Evolutionary conservation across 2,113 vertebrate species (phyloP).

Genomic region (Rattus rattus): DNA sequence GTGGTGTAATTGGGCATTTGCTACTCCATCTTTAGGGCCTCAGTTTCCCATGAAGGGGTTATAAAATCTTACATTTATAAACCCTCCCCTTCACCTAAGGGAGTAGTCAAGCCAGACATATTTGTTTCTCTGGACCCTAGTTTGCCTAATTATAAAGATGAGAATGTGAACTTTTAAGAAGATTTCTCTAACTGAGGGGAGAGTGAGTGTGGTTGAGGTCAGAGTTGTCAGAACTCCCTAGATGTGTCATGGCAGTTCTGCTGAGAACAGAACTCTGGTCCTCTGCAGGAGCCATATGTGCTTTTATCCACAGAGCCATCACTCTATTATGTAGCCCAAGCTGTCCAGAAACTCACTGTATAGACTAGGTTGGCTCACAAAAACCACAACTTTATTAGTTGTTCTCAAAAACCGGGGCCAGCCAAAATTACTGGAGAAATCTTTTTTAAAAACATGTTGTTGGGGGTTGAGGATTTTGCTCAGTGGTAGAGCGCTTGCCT

Average conservation of each 20-base stretch:
- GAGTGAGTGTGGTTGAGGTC: neutral
- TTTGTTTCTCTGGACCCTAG: slow-evolving; percentile 4
- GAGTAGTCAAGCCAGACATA: neutral
- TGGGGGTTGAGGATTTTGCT: too few relatives aligned
- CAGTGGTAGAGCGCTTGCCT: too few relatives aligned
- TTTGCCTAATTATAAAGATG: slow-evolving; percentile 14
- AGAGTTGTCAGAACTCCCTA: neutral
- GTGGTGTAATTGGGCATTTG: neutral
- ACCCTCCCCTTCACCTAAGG: neutral
- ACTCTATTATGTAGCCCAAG: neutral
- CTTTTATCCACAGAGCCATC: neutral
- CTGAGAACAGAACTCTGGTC: neutral
- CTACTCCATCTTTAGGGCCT: neutral
- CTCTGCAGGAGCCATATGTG: neutral
- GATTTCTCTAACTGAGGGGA: neutral
- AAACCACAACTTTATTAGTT: neutral
- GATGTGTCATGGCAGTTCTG: neutral
- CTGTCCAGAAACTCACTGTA: too few relatives aligned
- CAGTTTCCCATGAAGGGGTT: neutral
- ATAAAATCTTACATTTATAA: neutral
- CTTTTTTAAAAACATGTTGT: slow-evolving; percentile 29
- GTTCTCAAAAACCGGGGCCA: neutral
- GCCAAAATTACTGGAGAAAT: slow-evolving; percentile 47
- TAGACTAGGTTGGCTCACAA: neutral
- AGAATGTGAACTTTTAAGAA: neutral